Conservation (phyloP, 2,113 vertebrate species). For the Mirza zaza region DNA sequence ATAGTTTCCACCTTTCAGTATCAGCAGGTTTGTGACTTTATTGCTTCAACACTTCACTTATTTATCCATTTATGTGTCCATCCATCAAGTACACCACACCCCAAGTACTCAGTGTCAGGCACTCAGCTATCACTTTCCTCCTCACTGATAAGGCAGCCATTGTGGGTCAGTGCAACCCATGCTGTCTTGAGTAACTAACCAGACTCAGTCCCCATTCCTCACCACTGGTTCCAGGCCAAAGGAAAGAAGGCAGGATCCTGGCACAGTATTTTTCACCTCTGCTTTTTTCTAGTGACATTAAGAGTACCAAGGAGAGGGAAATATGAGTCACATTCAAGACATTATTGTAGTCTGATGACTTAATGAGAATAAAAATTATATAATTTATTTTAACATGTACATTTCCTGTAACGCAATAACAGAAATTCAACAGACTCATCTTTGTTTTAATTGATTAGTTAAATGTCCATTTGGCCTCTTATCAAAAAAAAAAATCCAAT, state of each 20-base stretch:
- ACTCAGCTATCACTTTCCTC: not conserved
- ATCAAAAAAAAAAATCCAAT: constrained; percentile 36
- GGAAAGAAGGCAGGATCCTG: not conserved
- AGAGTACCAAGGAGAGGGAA: not conserved
- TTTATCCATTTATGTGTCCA: not conserved
- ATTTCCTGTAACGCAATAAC: not conserved
- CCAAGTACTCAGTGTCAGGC: not conserved
- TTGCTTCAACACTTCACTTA: not conserved
- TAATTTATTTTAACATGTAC: not conserved
- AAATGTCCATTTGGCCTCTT: constrained; percentile 26
- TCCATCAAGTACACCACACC: not conserved
- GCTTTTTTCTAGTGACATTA: not conserved
- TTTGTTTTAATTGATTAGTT: not conserved
- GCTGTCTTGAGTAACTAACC: not conserved
- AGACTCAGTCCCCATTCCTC: not conserved
- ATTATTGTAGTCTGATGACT: not conserved
- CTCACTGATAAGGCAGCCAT: not conserved
- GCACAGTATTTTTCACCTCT: not conserved
- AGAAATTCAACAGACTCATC: not conserved
- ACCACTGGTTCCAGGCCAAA: not conserved
- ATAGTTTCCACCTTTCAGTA: not conserved
- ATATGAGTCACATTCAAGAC: not conserved
- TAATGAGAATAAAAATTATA: not conserved
- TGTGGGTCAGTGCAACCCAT: not conserved
- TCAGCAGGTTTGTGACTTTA: not conserved